Evolutionary conservation across 1,140 invertebrate species (phyloP).

Genomic region (Microplitis mediator): DNA sequence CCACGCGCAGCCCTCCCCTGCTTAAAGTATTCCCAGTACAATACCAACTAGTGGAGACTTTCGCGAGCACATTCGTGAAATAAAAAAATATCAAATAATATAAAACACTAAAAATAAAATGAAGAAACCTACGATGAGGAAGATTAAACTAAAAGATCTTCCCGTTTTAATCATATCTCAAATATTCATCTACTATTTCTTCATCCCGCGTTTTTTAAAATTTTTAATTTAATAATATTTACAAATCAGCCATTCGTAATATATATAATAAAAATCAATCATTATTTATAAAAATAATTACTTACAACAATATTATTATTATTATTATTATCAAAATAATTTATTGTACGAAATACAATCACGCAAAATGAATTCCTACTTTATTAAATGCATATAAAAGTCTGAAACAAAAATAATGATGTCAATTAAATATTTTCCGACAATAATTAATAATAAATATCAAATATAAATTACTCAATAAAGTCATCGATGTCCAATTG

Average conservation of each 20-base stretch:
- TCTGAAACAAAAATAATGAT: slow-evolving; percentile 61
- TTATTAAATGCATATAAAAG: slow-evolving; percentile 86
- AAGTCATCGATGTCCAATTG: slow-evolving; percentile 98
- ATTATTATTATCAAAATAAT: not conserved
- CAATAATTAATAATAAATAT: slow-evolving; percentile 18
- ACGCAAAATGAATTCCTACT: slow-evolving; percentile 89
- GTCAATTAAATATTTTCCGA: slow-evolving; percentile 16
- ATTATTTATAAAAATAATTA: not conserved
- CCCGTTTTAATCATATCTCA: slow-evolving; percentile 19
- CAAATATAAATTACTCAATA: slow-evolving; percentile 66
- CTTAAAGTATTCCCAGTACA: slow-evolving; percentile 27
- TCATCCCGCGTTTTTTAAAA: not conserved
- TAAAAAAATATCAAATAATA: not conserved
- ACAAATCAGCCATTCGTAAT: too few species aligned
- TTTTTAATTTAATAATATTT: not conserved
- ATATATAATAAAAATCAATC: not conserved
- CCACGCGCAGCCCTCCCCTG: slow-evolving; percentile 14
- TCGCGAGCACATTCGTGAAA: slow-evolving; percentile 25
- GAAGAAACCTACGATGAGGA: not conserved
- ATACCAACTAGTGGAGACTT: slow-evolving; percentile 31
- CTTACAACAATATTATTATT: not conserved
- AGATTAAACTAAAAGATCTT: not conserved
- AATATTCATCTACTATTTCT: slow-evolving; percentile 11
- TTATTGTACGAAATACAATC: slow-evolving; percentile 29
- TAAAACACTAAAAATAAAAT: too few species aligned